Evolutionary conservation across 1,140 invertebrate genomes (phyloP), one percentile per base, ranked within the genome.

Genomic region (Nasonia vitripennis): DNA sequence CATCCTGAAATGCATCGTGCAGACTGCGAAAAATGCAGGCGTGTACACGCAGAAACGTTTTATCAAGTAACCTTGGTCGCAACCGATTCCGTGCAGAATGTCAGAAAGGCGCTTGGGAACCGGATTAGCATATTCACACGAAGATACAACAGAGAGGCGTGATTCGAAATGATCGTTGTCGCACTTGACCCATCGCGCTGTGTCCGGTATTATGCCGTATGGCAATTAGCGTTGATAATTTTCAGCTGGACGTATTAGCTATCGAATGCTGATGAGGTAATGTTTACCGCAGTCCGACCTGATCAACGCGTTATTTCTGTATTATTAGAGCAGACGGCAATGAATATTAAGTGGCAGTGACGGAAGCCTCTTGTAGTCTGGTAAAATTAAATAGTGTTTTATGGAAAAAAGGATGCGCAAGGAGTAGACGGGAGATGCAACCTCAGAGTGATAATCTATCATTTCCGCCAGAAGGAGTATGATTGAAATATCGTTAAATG

Each of bases 81-180:
- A 78, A 78, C 51, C 6, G 27, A 78, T 78, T 78, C 51, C 62
- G 23, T 27, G n/a, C 31, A n/a, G 20, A 70, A 41, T 68, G 78
- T 68, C 78, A 70, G 62, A 80, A 37, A 80, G 10, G 62, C 62
- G 62, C 78, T 68, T 70, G 78, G 62, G 55, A 80, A 70, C 45
- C 20, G 37, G 62, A 68, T 80, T 80, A 80, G 62, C 78, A 70
- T 68, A 68, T 80, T 80, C 78, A 23, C 62, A 68, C 62, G 31
- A 37, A 17, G 7, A 20, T 11, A 3, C 31, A 70, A 62, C 51
- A 23, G 10, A 23, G n/a, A 62, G 11, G 62, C 23, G 51, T 67
- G 10, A 78, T 68, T 67, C 31, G 3, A 45, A n/a, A 23, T 37
- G 78, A 70, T 80, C 20, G 37, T 45, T 68, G 78, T 41, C 62